Evolutionary conservation across 2,797 vertebrate genomes (phyloP).

Genomic region (Brachymystax lenok): DNA sequence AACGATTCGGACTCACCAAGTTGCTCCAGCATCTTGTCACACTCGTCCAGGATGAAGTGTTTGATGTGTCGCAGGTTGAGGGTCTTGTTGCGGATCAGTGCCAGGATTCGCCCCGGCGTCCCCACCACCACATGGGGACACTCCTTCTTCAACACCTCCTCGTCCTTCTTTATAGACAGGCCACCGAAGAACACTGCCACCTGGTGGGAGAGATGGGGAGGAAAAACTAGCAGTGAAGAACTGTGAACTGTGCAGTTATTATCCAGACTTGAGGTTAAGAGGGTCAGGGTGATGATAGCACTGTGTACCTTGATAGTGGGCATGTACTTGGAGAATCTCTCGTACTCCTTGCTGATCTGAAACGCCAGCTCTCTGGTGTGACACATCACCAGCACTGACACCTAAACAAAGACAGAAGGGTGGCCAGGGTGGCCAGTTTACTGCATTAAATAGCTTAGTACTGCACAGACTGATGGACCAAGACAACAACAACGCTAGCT

Average conservation of each 20-base stretch:
- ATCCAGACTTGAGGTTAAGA: too few relatives aligned
- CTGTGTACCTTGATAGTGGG: slow-evolving; percentile 77
- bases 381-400: slow-evolving; percentile 85
- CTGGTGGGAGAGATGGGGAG: slow-evolving; percentile 44
- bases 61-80: slow-evolving; percentile 84
- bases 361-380: slow-evolving; percentile 84
- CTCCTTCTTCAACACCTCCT: slow-evolving; percentile 83
- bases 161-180: slow-evolving; percentile 83
- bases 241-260: too few relatives aligned
- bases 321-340: slow-evolving; percentile 86
- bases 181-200: slow-evolving; percentile 85
- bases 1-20: slow-evolving; percentile 71
- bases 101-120: slow-evolving; percentile 81
- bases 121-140: slow-evolving; percentile 84
- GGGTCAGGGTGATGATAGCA: too few relatives aligned
- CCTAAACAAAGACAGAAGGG: slow-evolving; percentile 53
- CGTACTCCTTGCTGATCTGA: slow-evolving; percentile 86
- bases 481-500: too few relatives aligned
- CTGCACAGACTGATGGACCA: too few relatives aligned
- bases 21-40: slow-evolving; percentile 87
- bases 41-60: slow-evolving; percentile 86
- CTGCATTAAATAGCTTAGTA: too few relatives aligned
- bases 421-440: too few relatives aligned
- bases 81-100: slow-evolving; percentile 81
- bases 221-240: too few relatives aligned